phyloP scores from a whole-genome alignment of 1,140 invertebrate genomes.

The Drosophila subpulchrella region DNA sequence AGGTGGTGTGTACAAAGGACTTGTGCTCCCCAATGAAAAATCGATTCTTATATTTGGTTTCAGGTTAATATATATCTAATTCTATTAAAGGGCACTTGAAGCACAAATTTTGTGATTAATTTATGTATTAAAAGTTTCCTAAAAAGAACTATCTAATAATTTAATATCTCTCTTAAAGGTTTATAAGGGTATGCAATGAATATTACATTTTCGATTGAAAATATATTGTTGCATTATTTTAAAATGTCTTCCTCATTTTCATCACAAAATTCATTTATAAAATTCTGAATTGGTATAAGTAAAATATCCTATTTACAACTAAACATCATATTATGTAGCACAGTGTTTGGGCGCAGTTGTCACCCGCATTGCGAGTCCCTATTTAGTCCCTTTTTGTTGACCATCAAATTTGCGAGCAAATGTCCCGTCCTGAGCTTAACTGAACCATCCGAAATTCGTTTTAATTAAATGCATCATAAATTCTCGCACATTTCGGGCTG shows the following conservation, averaged over 20 bases:
- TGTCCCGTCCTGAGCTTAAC: slow-evolving; percentile 4
- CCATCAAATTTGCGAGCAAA: slow-evolving; percentile 43
- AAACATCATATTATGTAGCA: slow-evolving; percentile 11
- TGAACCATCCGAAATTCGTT: slow-evolving; percentile 27
- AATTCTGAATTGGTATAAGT: no score
- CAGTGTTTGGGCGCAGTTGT: slow-evolving; percentile 37
- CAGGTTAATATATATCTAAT: background rate
- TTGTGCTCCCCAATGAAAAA: slow-evolving; percentile 5
- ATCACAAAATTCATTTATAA: no score
- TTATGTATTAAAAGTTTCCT: no score
- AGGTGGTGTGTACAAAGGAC: background rate
- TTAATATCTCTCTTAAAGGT: no score
- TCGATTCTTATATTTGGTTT: slow-evolving; percentile 18
- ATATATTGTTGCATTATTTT: no score
- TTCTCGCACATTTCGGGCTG: slow-evolving; percentile 47
- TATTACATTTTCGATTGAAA: no score
- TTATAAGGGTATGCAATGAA: no score
- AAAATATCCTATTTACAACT: no score
- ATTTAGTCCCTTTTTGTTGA: slow-evolving; percentile 30
- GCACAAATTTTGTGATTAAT: background rate
- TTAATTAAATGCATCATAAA: slow-evolving; percentile 65
- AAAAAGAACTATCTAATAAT: no score
- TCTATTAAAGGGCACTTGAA: background rate
- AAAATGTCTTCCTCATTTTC: no score
- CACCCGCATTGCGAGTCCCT: slow-evolving; percentile 3